Percentiles rank a stretch among this genome's conserved stretches.
Conservation (phyloP, 2,113 vertebrate species). For the Pygoscelis antarcticus region DNA sequence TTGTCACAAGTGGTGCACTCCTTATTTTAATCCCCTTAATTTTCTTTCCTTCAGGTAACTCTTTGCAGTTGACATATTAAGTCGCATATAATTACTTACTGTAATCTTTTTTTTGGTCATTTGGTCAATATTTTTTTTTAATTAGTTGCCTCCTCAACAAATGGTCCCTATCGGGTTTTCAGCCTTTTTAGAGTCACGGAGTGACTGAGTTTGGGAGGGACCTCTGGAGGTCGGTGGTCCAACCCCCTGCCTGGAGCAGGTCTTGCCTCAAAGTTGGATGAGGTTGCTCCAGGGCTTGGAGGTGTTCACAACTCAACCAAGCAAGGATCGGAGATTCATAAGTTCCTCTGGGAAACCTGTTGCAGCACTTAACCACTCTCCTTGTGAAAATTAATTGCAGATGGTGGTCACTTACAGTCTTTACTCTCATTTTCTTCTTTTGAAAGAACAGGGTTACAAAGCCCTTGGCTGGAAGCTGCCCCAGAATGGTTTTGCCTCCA, state of each 20-base stretch:
- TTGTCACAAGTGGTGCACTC: neutral
- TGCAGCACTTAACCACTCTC: neutral
- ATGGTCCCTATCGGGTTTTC: neutral
- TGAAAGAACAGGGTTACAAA: neutral
- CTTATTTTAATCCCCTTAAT: conserved; percentile 46
- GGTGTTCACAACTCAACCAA: neutral
- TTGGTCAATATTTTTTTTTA: neutral
- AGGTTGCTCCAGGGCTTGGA: neutral
- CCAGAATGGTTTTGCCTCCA: neutral
- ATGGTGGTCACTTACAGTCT: neutral
- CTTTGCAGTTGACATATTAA: neutral
- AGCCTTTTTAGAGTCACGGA: accelerated
- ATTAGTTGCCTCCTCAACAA: neutral
- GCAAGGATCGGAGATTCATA: neutral
- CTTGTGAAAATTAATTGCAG: neutral
- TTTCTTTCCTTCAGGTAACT: conserved; percentile 44
- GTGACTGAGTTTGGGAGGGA: neutral
- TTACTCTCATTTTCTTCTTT: neutral
- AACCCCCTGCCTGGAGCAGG: neutral
- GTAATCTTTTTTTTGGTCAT: neutral
- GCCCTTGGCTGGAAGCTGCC: neutral
- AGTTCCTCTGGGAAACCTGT: neutral
- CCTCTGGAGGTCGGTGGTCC: neutral
- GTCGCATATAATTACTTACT: neutral
- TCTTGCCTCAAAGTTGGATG: neutral